Conservation (phyloP, 2,113 vertebrate genomes). For the Gymnobelideus leadbeateri region DNA sequence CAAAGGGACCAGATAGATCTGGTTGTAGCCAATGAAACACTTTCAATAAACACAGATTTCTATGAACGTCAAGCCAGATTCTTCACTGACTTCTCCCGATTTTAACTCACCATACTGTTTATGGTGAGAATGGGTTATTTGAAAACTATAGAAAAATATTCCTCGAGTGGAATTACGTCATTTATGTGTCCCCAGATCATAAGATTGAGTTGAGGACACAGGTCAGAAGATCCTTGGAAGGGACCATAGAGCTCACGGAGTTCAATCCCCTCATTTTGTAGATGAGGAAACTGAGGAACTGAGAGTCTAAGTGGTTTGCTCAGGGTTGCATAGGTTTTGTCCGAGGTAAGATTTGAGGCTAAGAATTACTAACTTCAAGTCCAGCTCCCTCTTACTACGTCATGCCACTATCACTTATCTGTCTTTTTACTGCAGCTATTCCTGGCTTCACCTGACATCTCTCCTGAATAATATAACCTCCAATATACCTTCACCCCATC, state of each 20-base stretch:
- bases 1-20: background rate
- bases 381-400: background rate
- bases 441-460: background rate
- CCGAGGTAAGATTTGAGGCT: background rate
- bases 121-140: background rate
- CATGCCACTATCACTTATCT: too few species aligned
- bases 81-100: background rate
- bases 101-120: background rate
- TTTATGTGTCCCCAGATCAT: accelerated
- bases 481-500: background rate
- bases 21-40: background rate
- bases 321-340: background rate
- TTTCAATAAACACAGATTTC: background rate
- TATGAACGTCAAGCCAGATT: accelerated
- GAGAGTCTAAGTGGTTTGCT: background rate
- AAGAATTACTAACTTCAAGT: background rate
- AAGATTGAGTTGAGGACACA: background rate
- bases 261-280: background rate
- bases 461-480: background rate
- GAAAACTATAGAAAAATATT: background rate
- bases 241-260: background rate
- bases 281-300: background rate
- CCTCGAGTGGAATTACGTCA: background rate
- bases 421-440: background rate
- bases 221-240: too few species aligned